Conservation (phyloP, 2,797 vertebrate genomes). For the Amphiprion clarkii region DNA sequence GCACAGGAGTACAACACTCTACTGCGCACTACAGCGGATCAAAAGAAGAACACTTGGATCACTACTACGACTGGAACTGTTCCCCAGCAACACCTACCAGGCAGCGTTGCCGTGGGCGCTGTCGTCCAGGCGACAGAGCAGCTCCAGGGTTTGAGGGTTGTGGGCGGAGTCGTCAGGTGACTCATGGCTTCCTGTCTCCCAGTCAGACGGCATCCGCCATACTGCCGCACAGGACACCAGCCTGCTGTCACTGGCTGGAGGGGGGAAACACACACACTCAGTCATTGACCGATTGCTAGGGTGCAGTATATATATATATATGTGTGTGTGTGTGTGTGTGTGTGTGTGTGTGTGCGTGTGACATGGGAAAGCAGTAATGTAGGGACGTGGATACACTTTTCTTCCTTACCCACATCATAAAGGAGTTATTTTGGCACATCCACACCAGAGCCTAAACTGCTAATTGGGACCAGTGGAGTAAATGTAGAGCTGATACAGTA, state of each 20-base stretch:
- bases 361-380: conserved; percentile 26
- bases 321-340: neutral
- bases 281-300: too few relatives aligned
- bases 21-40: neutral
- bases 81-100: conserved; percentile 90
- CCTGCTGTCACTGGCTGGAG: conserved; percentile 92
- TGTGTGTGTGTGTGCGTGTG: neutral
- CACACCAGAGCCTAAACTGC: conserved; percentile 55
- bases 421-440: conserved; percentile 68
- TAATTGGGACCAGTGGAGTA: conserved; percentile 74
- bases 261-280: conserved; percentile 47
- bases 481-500: conserved; percentile 68
- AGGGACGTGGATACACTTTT: conserved; percentile 34
- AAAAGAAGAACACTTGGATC: conserved; percentile 20
- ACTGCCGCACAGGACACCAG: conserved; percentile 94
- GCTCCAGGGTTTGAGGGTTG: conserved; percentile 95
- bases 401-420: conserved; percentile 54
- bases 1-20: neutral
- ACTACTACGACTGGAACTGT: conserved; percentile 42
- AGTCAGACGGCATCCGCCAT: conserved; percentile 97
- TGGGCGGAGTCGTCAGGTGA: conserved; percentile 97
- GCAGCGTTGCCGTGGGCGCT: conserved; percentile 90
- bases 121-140: conserved; percentile 97
- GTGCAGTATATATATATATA: neutral
- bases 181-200: conserved; percentile 95